These are phyloP conservation scores for Pelusios castaneus DNA, from an alignment of 2,113 vertebrate genomes.

Conservation along the genomic window DNA sequence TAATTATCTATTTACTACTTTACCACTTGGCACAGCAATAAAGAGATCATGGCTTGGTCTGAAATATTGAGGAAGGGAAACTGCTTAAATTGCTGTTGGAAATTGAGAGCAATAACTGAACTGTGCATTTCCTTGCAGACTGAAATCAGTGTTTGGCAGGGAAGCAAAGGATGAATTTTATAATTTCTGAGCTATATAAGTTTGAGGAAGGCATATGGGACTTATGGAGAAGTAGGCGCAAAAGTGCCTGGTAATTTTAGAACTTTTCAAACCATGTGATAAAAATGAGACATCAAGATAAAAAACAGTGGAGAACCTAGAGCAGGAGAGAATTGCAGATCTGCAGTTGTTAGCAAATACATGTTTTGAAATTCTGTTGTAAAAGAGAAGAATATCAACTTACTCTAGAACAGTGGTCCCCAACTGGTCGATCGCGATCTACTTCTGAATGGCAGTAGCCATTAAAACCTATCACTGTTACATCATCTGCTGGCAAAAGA, in stretches of 20 bases:
- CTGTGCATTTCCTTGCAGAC: constrained; percentile 12
- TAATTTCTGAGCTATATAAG: constrained; percentile 42
- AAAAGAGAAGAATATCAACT: background rate
- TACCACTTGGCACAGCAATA: background rate
- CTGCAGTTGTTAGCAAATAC: background rate
- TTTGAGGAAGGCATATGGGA: background rate
- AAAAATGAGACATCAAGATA: background rate
- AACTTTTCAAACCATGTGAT: constrained; percentile 24
- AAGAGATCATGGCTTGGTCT: background rate
- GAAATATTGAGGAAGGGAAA: background rate
- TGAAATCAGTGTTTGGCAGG: constrained; percentile 21
- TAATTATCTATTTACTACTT: background rate
- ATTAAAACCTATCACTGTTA: too few relatives aligned
- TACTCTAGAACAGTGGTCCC: background rate
- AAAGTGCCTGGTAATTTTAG: constrained; percentile 13
- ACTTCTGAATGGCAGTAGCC: too few relatives aligned
- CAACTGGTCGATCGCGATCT: too few relatives aligned
- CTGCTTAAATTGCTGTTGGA: background rate
- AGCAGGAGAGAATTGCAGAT: background rate
- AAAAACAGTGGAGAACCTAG: background rate
- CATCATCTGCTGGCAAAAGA: too few relatives aligned
- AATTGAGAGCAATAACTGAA: background rate
- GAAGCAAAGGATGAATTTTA: constrained; percentile 12
- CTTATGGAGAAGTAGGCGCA: constrained; percentile 13
- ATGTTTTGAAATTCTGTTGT: background rate